Base-by-base conservation (phyloP, 1,140 invertebrate genomes). In the Alviniconcha marisindica region DNA sequence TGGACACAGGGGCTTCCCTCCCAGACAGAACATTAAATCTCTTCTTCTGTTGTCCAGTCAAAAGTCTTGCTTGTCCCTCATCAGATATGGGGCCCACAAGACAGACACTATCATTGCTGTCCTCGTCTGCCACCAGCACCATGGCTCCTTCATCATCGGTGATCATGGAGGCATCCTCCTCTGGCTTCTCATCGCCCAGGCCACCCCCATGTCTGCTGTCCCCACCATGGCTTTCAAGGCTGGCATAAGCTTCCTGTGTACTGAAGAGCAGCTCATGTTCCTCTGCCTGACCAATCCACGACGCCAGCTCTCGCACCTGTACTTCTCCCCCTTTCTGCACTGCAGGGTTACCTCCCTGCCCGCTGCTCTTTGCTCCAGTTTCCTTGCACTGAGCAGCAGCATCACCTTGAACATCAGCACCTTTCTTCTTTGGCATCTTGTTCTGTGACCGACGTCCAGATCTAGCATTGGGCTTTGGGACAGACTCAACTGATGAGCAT, bases 211-310 rank as follows among this genome's bases (percentile, higher is more conserved):
- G 36, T 48, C 76, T n/a, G 14, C 31, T 33, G 2, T 51, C 24
- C 36, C 73, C 78, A 77, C n/a, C 31, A 63, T 42, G 2, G 33
- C 38, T 74, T 73, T 74, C 74, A 66, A 89, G 81, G 31, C 84
- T 83, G 15, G 84, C 60, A 38, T 84, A 60, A 36, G 84, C 89
- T 63, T 90, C 89, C 54, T 89, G 89, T 38, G 89, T 89, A 80
- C 87, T 87, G 15, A 88, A 88, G 71, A 91, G 28, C 24, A 92
- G 80, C 48, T 91, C 89, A 86, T 89, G 87, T 24, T 87, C 84
- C 82, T 92, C 91, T 33, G 91, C 91, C 69, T 88, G 73, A 60
- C 74, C 81, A 28, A 92, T 88, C 77, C 86, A 86, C 36, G 84
- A 82, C 24, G 83, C 84, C 14, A 91, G 69, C 77, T 88, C 81